phyloP scores from a whole-genome alignment of 2,888 invertebrate genomes.

The Tholera decimalis region DNA sequence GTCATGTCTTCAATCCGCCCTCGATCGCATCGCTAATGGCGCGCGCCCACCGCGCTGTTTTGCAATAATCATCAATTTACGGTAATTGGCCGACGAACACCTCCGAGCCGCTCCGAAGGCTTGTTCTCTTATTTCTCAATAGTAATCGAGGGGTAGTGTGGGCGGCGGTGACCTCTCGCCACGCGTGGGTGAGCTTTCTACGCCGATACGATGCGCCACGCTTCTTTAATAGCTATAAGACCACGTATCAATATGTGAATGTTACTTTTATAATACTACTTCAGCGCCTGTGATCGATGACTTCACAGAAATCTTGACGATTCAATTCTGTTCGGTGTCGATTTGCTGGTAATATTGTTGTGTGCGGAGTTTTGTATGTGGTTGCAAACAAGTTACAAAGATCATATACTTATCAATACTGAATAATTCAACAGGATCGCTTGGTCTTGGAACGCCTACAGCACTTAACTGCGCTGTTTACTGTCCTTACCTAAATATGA shows the following conservation, averaged over 20 bases:
- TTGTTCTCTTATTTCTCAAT: constrained; percentile 76
- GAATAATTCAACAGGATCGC: constrained; percentile 56
- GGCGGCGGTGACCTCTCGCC: constrained; percentile 86
- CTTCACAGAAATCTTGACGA: constrained; percentile 37
- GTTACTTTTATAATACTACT: constrained; percentile 54
- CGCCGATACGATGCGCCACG: constrained; percentile 72
- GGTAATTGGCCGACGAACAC: constrained; percentile 80
- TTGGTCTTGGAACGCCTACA: constrained; percentile 49
- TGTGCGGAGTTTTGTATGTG: constrained; percentile 36
- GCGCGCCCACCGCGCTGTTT: constrained; percentile 74
- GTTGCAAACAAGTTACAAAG: constrained; percentile 49
- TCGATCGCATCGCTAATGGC: constrained; percentile 70
- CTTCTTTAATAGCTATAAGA: constrained; percentile 69
- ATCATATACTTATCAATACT: constrained; percentile 55
- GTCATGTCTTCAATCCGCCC: constrained; percentile 71
- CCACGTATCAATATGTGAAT: constrained; percentile 63
- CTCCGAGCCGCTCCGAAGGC: constrained; percentile 66
- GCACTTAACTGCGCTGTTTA: constrained; percentile 34
- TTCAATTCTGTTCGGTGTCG: constrained; percentile 39
- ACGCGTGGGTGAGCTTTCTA: constrained; percentile 87
- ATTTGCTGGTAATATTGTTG: constrained; percentile 36
- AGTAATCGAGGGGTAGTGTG: constrained; percentile 78
- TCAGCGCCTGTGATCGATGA: constrained; percentile 56
- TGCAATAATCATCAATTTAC: constrained; percentile 83
- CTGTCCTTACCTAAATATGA: constrained; percentile 7